Evolutionary conservation across 2,888 invertebrate species (phyloP).

Genomic region (Scaptomyza tumidula): DNA sequence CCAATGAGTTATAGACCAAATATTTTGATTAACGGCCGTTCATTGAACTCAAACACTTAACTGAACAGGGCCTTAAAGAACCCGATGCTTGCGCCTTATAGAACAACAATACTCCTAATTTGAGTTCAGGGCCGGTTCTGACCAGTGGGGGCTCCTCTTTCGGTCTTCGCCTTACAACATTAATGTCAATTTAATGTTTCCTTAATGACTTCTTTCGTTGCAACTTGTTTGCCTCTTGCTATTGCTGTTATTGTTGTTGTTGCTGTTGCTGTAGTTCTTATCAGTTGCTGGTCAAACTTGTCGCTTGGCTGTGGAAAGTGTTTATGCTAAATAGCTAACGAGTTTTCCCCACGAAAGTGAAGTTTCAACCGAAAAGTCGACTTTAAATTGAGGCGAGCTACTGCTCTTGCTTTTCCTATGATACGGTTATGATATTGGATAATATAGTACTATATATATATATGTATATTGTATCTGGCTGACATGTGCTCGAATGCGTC

Average conservation of each 20-base stretch:
- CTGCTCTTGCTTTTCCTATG: slow-evolving; percentile 17
- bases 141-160: slow-evolving; percentile 23
- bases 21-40: slow-evolving; percentile 67
- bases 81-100: slow-evolving; percentile 21
- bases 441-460: slow-evolving; percentile 14
- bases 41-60: slow-evolving; percentile 48
- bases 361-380: slow-evolving; percentile 7
- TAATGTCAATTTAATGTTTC: slow-evolving; percentile 83
- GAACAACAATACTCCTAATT: neutral
- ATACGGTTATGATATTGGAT: slow-evolving; percentile 19
- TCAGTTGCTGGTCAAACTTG: slow-evolving; percentile 76
- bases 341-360: slow-evolving; percentile 67
- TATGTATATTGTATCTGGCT: slow-evolving; percentile 5
- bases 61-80: slow-evolving; percentile 12
- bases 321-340: slow-evolving; percentile 80
- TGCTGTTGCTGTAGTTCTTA: slow-evolving; percentile 60
- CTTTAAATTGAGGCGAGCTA: slow-evolving; percentile 28
- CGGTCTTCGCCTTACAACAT: slow-evolving; percentile 47
- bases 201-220: slow-evolving; percentile 80
- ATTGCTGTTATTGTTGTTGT: slow-evolving; percentile 44
- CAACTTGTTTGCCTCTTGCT: slow-evolving; percentile 55
- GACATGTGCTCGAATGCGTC: slow-evolving; percentile 48
- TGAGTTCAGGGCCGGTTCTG: slow-evolving; percentile 14
- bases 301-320: slow-evolving; percentile 75
- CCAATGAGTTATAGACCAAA: slow-evolving; percentile 59